These are phyloP conservation scores for Beroe forskalii DNA, from an alignment of 37 sponge, comb jelly and placozoan genomes.

Conservation along the genomic window DNA sequence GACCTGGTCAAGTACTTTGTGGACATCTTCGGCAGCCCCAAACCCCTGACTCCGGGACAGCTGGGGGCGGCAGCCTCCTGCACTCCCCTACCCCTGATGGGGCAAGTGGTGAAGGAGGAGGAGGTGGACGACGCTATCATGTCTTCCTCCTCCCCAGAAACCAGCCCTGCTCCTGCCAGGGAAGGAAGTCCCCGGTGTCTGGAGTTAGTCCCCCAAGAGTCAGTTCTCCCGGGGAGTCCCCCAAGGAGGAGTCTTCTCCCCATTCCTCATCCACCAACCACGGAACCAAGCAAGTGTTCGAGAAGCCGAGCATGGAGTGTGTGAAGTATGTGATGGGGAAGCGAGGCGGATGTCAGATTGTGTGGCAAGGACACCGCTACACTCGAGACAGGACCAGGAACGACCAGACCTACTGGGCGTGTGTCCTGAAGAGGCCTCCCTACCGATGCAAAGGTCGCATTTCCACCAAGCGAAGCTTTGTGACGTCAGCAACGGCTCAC, in stretches of 20 bases:
- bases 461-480: slow-evolving; percentile 45
- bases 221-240: neutral
- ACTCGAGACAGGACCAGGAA: slow-evolving; percentile 52
- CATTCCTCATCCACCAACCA: neutral
- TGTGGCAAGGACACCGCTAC: slow-evolving; percentile 65
- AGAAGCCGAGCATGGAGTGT: slow-evolving; percentile 46
- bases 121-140: neutral
- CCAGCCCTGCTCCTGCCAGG: neutral
- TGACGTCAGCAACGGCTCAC: slow-evolving; percentile 40
- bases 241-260: neutral
- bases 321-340: slow-evolving; percentile 65
- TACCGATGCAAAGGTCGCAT: slow-evolving; percentile 61
- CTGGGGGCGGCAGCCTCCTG: neutral
- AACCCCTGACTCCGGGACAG: neutral
- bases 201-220: neutral
- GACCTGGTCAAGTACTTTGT: slow-evolving; percentile 49
- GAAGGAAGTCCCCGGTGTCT: neutral
- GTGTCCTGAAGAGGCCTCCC: slow-evolving; percentile 53
- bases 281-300: slow-evolving; percentile 58
- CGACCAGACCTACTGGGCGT: slow-evolving; percentile 64
- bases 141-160: neutral
- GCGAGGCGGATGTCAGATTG: slow-evolving; percentile 61
- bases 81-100: neutral
- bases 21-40: slow-evolving; percentile 14
- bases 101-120: neutral